These are phyloP conservation scores for Misgurnus anguillicaudatus DNA, from an alignment of 2,113 vertebrate genomes.

Conservation along the genomic window DNA sequence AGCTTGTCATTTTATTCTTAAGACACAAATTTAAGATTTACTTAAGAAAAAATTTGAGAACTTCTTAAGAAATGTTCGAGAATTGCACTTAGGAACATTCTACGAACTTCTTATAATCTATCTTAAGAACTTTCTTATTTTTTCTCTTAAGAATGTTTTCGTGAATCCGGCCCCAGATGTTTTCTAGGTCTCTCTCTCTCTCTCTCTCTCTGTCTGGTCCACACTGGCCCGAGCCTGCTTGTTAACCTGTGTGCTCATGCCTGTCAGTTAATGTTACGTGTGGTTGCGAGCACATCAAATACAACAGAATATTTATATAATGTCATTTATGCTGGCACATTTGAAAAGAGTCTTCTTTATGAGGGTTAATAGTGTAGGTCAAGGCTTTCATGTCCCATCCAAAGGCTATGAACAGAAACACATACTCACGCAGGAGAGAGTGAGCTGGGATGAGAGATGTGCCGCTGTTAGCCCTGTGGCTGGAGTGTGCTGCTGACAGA, in stretches of 20 bases:
- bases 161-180: no score
- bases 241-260: neutral
- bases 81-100: no score
- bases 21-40: no score
- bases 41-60: no score
- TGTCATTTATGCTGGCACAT: constrained; percentile 1
- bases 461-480: constrained; percentile 12
- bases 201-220: neutral
- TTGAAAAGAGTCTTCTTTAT: constrained; percentile 21
- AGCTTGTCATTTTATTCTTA: no score
- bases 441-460: neutral
- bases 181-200: neutral
- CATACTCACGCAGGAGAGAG: neutral
- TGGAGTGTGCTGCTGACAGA: constrained; percentile 21
- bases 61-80: no score
- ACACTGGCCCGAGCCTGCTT: neutral
- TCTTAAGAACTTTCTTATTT: no score
- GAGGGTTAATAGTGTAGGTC: constrained; percentile 36
- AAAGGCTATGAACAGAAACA: neutral
- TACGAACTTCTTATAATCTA: no score
- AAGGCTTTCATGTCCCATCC: constrained; percentile 11
- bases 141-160: no score
- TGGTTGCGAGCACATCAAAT: neutral
- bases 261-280: constrained; percentile 10
- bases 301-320: constrained; percentile 15